Percentiles rank a stretch among this genome's conserved stretches.
Conservation (phyloP, 2,113 vertebrate species). For the Pleuronectes platessa region DNA sequence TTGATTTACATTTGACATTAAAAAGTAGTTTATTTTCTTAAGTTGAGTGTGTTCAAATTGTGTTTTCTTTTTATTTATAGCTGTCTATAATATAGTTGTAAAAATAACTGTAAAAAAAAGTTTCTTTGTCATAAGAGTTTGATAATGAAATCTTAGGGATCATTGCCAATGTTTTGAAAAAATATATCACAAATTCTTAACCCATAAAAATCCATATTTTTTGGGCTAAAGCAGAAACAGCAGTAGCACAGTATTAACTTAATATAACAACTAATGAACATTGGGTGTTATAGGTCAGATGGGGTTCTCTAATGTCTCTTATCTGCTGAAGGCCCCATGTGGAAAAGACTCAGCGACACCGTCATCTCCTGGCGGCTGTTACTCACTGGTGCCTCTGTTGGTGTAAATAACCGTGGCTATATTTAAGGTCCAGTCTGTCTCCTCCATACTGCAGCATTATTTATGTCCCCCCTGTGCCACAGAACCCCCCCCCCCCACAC, state of each 20-base stretch:
- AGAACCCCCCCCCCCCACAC: neutral
- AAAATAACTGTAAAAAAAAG: too few relatives aligned
- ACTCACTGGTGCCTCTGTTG: conserved; percentile 55
- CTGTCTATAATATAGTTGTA: too few relatives aligned
- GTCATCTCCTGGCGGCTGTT: conserved; percentile 49
- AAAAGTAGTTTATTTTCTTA: too few relatives aligned
- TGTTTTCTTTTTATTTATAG: too few relatives aligned
- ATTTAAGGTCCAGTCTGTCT: conserved; percentile 70
- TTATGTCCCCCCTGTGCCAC: conserved; percentile 58
- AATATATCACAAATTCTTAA: too few relatives aligned
- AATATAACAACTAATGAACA: neutral
- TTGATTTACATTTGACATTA: too few relatives aligned
- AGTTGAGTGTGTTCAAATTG: too few relatives aligned
- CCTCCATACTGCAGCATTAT: conserved; percentile 63
- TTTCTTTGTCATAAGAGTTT: too few relatives aligned
- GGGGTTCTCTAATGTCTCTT: neutral
- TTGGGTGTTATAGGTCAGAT: neutral
- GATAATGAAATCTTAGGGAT: too few relatives aligned
- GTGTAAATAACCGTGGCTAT: conserved; percentile 74
- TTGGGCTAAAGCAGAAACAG: neutral
- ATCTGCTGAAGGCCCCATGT: conserved; percentile 2
- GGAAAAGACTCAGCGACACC: neutral
- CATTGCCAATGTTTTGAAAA: too few relatives aligned
- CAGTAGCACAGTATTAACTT: neutral
- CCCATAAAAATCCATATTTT: too few relatives aligned